Evolutionary conservation across 23 tunicate species (phyloP).

Genomic region (Diplosoma virens): DNA sequence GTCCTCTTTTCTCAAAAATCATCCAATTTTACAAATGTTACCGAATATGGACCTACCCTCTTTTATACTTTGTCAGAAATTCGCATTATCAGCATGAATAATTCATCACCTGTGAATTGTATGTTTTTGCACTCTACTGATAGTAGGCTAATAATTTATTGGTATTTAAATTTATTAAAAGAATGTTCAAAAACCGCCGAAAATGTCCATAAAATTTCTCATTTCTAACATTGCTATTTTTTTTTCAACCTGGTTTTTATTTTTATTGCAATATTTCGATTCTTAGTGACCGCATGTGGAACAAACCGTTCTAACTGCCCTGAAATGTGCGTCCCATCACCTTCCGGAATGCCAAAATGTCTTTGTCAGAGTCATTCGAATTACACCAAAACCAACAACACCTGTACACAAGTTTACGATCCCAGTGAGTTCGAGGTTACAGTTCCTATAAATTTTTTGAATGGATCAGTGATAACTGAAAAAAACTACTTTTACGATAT

Average conservation of each 20-base stretch:
- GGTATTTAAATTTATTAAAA: too few species aligned
- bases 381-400: neutral
- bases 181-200: too few species aligned
- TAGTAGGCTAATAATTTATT: too few species aligned
- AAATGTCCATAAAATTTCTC: too few species aligned
- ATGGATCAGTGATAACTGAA: neutral
- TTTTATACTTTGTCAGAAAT: conserved; percentile 38
- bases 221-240: too few species aligned
- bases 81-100: neutral
- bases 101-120: too few species aligned
- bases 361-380: neutral
- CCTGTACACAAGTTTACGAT: neutral
- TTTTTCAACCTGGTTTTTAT: too few species aligned
- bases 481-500: neutral
- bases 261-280: too few species aligned
- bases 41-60: conserved; percentile 35
- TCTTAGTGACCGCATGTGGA: too few species aligned
- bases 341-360: neutral
- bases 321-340: conserved; percentile 23
- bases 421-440: too few species aligned
- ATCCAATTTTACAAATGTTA: neutral
- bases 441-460: too few species aligned
- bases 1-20: conserved; percentile 8
- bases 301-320: conserved; percentile 31
- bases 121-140: too few species aligned